Base-by-base conservation (phyloP, 2,113 vertebrate species). In the Brevimyrus niger region DNA sequence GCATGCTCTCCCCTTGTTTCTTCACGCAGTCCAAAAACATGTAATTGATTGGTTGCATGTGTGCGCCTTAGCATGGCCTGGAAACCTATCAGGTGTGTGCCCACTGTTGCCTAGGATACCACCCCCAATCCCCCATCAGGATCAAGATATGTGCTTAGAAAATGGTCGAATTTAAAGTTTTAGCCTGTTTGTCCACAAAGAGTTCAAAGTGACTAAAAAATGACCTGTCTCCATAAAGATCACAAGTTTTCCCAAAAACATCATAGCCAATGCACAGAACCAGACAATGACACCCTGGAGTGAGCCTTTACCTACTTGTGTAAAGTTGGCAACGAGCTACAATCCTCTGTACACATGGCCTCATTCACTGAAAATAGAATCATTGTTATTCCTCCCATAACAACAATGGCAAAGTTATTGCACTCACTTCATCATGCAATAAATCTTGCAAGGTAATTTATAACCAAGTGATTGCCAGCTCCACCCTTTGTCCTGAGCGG, bases 301-400 rank as follows among this genome's bases (percentile, higher is more conserved):
- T 80, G 17, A 19, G 73, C 15, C 17, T 42, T 80, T 80, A 80
- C 73, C 73, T 80, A 80, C 73, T 80, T 80, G 35, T 80, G 35
- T 80, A 42, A 80, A 80, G 73, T 42, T 80, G 35, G 73, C 73
- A 80, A 80, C 35, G 10, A 42, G 35, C 73, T 80, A 80, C 73
- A 80, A 80, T 42, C 73, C 73, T 80, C 73, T 80, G 31, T 80
- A 42, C 73, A 42, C 73, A 80, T 80, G 73, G 31, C 73, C 73
- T 80, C 31, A 80, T 80, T 80, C 73, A 80, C 73, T 80, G 73
- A 80, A 80, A 80, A 80, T 80, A 80, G 73, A 80, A 80, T 80
- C 73, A 80, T 80, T 80, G 35, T 80, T 80, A 80, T 80, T 80
- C 73, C 35, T 80, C 73, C 73, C 73, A 80, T 80, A 80, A 80